Percentiles rank a stretch among this genome's conserved stretches.
Evolutionary conservation across 2,888 invertebrate genomes (phyloP).

Genomic region (Blastobasis adustella): DNA sequence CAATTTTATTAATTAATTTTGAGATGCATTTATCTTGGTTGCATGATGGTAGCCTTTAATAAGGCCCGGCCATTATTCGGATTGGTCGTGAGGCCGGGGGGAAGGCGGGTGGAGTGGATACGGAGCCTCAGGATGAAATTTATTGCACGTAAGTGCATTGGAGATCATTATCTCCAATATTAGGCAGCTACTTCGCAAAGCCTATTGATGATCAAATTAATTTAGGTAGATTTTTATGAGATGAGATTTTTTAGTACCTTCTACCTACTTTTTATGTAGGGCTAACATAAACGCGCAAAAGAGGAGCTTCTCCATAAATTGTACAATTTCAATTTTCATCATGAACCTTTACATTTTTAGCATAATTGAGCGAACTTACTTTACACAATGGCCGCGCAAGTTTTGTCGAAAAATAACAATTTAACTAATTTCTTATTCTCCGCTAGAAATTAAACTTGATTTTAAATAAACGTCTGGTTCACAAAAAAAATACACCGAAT

Average conservation of each 20-base stretch:
- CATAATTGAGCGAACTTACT: neutral
- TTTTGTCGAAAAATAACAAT: slow-evolving; percentile 21
- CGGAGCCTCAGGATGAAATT: slow-evolving; percentile 27
- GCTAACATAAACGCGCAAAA: too few species aligned
- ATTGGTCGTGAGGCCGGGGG: slow-evolving; percentile 34
- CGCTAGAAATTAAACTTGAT: slow-evolving; percentile 14
- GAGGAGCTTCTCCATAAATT: too few species aligned
- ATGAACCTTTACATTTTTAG: slow-evolving; percentile 36
- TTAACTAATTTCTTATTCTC: slow-evolving; percentile 19
- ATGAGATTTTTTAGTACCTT: too few species aligned
- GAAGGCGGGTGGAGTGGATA: slow-evolving; percentile 32
- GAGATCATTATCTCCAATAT: neutral
- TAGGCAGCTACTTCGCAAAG: too few species aligned
- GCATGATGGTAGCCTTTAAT: slow-evolving; percentile 60
- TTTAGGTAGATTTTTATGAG: too few species aligned
- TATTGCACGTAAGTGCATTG: slow-evolving; percentile 17
- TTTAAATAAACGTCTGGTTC: slow-evolving; percentile 29
- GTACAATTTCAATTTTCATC: slow-evolving; percentile 8
- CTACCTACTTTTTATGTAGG: too few species aligned
- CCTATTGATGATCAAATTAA: too few species aligned
- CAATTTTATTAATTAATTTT: slow-evolving; percentile 69
- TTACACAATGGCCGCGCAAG: slow-evolving; percentile 7
- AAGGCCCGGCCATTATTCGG: slow-evolving; percentile 47
- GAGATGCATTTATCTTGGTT: slow-evolving; percentile 61
- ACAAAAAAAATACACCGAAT: slow-evolving; percentile 25